A percentile compares a stretch with the other conserved stretches of the same genome.
phyloP scores from a whole-genome alignment of 2,113 vertebrate species.

The Cinclus cinclus region DNA sequence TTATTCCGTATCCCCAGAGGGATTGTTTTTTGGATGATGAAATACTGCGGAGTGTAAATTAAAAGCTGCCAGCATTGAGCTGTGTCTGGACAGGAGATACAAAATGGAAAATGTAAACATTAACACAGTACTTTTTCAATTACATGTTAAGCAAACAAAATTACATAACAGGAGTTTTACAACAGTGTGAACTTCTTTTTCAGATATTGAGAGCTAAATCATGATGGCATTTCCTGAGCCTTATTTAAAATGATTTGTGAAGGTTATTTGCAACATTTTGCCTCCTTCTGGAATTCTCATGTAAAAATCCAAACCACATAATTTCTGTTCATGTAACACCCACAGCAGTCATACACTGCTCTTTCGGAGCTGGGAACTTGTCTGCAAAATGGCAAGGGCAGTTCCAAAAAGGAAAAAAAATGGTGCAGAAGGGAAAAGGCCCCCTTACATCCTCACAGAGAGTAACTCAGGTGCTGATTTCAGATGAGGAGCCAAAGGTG shows the following conservation, averaged over 20 bases:
- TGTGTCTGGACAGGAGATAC: background rate
- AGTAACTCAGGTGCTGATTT: background rate
- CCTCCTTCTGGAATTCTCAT: background rate
- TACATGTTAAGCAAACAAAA: slow-evolving; percentile 17
- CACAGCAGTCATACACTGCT: background rate
- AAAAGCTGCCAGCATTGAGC: background rate
- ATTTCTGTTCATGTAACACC: background rate
- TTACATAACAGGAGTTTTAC: background rate
- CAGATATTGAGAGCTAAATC: background rate
- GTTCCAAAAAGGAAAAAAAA: background rate
- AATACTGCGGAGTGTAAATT: background rate
- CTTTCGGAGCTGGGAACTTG: background rate
- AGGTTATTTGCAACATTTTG: background rate
- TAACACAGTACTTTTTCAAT: background rate
- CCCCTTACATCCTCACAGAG: background rate
- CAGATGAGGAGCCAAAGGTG: background rate
- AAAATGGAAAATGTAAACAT: background rate
- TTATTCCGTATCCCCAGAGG: background rate
- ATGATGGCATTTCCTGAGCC: slow-evolving; percentile 27
- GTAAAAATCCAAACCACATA: background rate
- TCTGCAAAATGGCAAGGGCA: background rate
- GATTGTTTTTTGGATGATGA: background rate
- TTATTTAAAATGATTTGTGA: slow-evolving; percentile 39
- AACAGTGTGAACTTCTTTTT: background rate
- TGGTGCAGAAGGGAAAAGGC: background rate